phyloP scores from a whole-genome alignment of 2,888 invertebrate species.

The Melitaea athalia region DNA sequence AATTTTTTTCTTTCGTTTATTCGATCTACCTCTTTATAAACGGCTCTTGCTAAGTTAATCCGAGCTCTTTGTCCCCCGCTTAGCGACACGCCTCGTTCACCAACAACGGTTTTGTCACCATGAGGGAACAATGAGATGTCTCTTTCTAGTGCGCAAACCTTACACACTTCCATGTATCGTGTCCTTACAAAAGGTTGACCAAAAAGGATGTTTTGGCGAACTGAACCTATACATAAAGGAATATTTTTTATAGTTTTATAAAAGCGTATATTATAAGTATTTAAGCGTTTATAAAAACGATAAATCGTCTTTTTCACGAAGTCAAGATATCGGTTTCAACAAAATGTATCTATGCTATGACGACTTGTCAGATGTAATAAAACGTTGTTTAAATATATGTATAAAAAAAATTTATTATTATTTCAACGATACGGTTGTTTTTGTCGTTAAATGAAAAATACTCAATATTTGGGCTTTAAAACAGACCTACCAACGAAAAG shows the following conservation, averaged over 20 bases:
- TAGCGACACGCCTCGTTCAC: conserved; percentile 91
- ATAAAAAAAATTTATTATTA: too few species aligned
- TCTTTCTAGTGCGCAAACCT: conserved; percentile 86
- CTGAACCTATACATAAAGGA: conserved; percentile 77
- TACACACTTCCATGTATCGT: conserved; percentile 85
- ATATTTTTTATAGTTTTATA: background rate
- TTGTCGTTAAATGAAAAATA: too few species aligned
- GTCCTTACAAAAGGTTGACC: conserved; percentile 85
- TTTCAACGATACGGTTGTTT: too few species aligned
- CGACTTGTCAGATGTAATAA: too few species aligned
- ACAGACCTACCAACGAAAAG: conserved; percentile 82
- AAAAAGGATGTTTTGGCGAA: conserved; percentile 96
- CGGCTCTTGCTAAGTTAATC: conserved; percentile 83
- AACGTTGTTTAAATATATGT: too few species aligned
- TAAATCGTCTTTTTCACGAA: too few species aligned
- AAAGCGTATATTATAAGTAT: background rate
- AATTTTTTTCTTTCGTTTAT: too few species aligned
- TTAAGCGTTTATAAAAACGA: background rate
- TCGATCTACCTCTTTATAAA: conserved; percentile 79
- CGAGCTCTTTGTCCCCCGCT: conserved; percentile 92
- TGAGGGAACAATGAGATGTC: conserved; percentile 89
- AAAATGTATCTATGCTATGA: too few species aligned
- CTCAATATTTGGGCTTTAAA: background rate
- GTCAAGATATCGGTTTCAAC: too few species aligned
- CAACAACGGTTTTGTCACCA: conserved; percentile 92